Base-by-base conservation (phyloP, 2,888 invertebrate genomes). In the Hydriomena furcata region DNA sequence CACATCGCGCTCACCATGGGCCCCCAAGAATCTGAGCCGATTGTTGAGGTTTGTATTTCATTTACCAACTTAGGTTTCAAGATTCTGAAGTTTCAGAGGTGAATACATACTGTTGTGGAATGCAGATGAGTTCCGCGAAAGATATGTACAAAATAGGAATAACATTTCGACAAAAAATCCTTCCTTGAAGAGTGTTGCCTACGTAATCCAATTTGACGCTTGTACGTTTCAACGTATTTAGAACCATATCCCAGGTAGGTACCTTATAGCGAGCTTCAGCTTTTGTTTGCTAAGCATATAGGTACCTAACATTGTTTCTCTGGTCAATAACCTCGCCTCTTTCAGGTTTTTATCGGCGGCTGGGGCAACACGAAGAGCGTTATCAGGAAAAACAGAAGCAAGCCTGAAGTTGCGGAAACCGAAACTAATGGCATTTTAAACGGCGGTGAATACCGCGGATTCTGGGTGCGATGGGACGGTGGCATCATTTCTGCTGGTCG, bases 311-410 rank as follows among this genome's bases (percentile, higher is more conserved):
- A 34, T 20, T 8, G 25, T 25, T 7, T 10, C 8, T 32, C 20
- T 46, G 25, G 37, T 8, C 20, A 23, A 11, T 11, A 7, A 17
- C 17, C 5, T 37, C 20, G 0, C 23, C 7, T 25, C 4, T 58
- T 46, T 27, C 73, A 94, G 94, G 77, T 97, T 42, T 95, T 97
- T 84, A 92, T 98, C 66, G 97, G 97, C 20, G 97, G 97, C 21
- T 98, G 97, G 97, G 92, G 93, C 13, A 97, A 97, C 81, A 89
- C 92, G 56, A 96, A 96, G 84, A 96, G 95, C 23, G 94, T 96
- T 0, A 95, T 96, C 73, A 94, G 97, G 50, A 94, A 93, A 72
- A 95, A 97, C 84, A 92, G 93, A 73, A 86, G 92, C 54, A 93
- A 96, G 80, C 95, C 96, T 1, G 95, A 96, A 43, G 93, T 93